A percentile compares a stretch with the other conserved stretches of the same genome.
These are phyloP conservation scores for Myrmophylax atrothorax DNA, from an alignment of 2,113 vertebrate genomes.

Conservation along the genomic window DNA sequence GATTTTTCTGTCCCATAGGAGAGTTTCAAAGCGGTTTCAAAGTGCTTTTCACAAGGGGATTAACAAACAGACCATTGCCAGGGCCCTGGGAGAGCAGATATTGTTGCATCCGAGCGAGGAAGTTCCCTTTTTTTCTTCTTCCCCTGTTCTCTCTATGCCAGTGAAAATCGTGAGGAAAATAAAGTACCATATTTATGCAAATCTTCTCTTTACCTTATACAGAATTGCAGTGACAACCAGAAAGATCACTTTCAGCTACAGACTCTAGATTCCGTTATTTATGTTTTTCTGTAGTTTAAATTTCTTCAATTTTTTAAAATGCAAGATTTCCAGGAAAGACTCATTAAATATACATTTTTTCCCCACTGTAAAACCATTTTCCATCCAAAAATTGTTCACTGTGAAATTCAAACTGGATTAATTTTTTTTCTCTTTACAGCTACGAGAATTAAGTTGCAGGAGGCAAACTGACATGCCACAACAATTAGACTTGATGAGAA, in stretches of 20 bases:
- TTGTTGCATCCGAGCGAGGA: background rate
- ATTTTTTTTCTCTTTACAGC: background rate
- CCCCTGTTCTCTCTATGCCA: background rate
- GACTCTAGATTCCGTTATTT: background rate
- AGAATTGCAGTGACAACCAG: background rate
- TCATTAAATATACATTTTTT: background rate
- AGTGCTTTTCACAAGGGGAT: constrained; percentile 25
- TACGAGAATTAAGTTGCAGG: background rate
- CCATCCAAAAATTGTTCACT: background rate
- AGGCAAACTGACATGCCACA: background rate
- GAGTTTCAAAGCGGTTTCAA: constrained; percentile 27
- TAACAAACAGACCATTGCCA: background rate
- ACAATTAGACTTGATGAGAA: background rate
- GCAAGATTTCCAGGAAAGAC: background rate
- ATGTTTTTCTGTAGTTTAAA: background rate
- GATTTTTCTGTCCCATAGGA: constrained; percentile 28
- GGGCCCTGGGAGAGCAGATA: constrained; percentile 11
- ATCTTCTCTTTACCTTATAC: background rate
- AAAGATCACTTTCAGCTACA: background rate
- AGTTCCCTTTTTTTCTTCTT: background rate
- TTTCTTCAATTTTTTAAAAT: background rate
- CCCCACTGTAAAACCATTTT: background rate
- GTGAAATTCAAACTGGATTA: background rate
- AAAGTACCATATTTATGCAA: background rate
- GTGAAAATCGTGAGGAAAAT: background rate